Conservation (phyloP, 1,140 invertebrate species). For the Zaprionus inermis region DNA sequence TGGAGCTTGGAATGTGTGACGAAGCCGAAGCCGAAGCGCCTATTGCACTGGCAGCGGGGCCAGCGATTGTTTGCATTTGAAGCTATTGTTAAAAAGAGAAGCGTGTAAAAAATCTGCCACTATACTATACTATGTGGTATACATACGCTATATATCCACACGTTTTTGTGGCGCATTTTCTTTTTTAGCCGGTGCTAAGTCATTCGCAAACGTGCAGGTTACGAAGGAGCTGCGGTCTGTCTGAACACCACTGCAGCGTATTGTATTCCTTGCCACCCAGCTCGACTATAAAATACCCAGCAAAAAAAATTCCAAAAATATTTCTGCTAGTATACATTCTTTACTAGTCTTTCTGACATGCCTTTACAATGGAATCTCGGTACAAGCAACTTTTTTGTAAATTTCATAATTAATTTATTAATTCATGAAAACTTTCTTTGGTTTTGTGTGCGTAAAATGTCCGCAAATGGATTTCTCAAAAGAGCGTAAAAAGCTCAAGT, state of each 20-base stretch:
- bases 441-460: not conserved
- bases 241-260: no score
- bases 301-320: not conserved
- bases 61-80: conserved; percentile 68
- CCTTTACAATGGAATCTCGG: not conserved
- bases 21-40: conserved; percentile 46
- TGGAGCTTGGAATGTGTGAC: conserved; percentile 60
- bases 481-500: not conserved
- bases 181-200: conserved; percentile 3
- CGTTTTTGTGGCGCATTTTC: conserved; percentile 3
- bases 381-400: not conserved
- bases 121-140: not conserved
- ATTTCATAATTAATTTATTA: conserved; percentile 2
- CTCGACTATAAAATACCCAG: not conserved
- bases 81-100: conserved; percentile 70
- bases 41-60: conserved; percentile 60
- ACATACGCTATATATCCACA: conserved; percentile 10
- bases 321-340: not conserved
- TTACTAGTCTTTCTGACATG: not conserved
- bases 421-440: conserved; percentile 6
- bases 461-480: conserved; percentile 4
- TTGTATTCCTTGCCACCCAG: not conserved
- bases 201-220: not conserved
- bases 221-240: conserved; percentile 1
- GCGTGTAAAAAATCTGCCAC: conserved; percentile 57